phyloP scores from a whole-genome alignment of 2,888 invertebrate genomes.

The Polyommatus icarus region DNA sequence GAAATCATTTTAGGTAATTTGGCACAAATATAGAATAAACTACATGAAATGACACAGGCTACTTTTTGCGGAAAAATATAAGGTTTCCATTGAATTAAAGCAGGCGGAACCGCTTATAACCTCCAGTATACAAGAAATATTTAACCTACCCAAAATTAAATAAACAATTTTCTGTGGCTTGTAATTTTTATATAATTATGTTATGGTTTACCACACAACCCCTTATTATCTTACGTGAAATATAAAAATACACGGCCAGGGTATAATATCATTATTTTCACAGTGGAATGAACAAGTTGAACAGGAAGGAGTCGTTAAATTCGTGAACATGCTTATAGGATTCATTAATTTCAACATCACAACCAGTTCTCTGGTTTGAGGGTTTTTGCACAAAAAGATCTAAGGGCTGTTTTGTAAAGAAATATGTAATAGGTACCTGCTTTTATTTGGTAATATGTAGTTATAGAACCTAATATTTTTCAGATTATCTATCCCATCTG shows the following conservation, averaged over 20 bases:
- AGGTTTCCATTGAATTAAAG: no score
- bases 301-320: conserved; percentile 3
- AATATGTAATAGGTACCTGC: no score
- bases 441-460: no score
- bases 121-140: not conserved
- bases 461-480: no score
- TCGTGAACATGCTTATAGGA: not conserved
- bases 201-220: not conserved
- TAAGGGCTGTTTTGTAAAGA: no score
- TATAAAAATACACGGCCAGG: not conserved
- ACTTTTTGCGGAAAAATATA: no score
- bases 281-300: not conserved
- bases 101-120: not conserved
- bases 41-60: no score
- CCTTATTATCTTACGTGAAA: not conserved
- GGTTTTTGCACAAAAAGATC: not conserved
- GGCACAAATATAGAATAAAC: no score
- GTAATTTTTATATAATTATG: not conserved
- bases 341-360: conserved; percentile 12
- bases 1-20: no score
- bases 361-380: not conserved
- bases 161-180: not conserved
- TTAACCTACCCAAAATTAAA: not conserved
- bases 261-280: conserved; percentile 1
- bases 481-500: no score